phyloP scores from a whole-genome alignment of 2,113 vertebrate species.

The Ceyx margarethae region DNA sequence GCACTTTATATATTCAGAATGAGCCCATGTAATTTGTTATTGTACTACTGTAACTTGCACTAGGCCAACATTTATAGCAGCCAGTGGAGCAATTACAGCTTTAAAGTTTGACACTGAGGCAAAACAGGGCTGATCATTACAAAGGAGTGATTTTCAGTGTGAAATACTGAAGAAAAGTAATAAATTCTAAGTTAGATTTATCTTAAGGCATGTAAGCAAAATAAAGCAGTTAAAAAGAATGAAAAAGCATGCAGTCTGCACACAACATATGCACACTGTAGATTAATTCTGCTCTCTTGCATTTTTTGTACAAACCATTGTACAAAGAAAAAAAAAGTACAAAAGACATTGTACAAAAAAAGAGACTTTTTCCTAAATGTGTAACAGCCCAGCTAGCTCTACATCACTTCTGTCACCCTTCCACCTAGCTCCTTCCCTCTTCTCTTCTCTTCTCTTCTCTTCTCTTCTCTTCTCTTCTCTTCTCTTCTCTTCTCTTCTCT shows the following conservation, averaged over 20 bases:
- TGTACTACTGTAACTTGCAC: not conserved
- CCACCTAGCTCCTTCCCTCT: not conserved
- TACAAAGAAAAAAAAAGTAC: too few species aligned
- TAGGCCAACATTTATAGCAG: not conserved
- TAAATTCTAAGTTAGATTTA: not conserved
- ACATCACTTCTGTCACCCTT: not conserved
- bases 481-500: too few species aligned
- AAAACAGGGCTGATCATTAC: not conserved
- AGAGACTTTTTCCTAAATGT: not conserved
- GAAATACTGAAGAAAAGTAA: not conserved
- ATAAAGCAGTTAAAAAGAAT: not conserved
- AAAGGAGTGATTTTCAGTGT: not conserved
- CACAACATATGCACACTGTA: fast-evolving
- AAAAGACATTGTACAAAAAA: not conserved
- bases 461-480: too few species aligned
- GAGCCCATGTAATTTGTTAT: not conserved
- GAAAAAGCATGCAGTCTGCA: not conserved
- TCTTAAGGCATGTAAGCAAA: not conserved
- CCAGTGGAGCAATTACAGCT: not conserved
- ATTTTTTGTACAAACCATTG: not conserved
- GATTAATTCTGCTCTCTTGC: not conserved
- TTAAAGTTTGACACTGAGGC: not conserved
- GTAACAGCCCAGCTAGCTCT: not conserved
- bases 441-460: too few species aligned
- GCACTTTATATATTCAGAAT: not conserved